These are phyloP conservation scores for Sebastolobus altivelis DNA, from an alignment of 2,797 vertebrate species.

Conservation along the genomic window DNA sequence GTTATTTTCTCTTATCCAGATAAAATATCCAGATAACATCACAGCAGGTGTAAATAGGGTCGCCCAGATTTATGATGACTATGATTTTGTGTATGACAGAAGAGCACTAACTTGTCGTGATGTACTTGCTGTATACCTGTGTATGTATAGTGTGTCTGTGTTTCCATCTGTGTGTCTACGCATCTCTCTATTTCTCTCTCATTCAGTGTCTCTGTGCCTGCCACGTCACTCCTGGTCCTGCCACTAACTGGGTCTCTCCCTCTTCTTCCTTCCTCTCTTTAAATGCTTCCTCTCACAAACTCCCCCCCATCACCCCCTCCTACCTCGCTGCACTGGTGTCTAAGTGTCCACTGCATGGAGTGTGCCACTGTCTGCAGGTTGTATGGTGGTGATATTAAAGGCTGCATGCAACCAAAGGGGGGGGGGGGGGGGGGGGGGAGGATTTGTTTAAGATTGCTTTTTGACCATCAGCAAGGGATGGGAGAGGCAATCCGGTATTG, in stretches of 20 bases:
- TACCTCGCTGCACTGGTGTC: constrained; percentile 65
- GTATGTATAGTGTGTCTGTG: constrained; percentile 34
- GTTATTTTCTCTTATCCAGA: background rate
- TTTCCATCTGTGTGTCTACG: constrained; percentile 58
- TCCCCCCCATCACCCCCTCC: constrained; percentile 33
- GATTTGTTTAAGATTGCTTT: background rate
- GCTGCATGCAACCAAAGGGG: constrained; percentile 64
- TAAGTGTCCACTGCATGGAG: constrained; percentile 77
- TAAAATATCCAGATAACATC: constrained; percentile 20
- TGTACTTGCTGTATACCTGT: constrained; percentile 28
- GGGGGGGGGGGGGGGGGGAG: background rate
- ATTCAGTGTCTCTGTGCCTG: constrained; percentile 74
- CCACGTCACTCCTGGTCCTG: constrained; percentile 74
- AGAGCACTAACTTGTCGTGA: background rate
- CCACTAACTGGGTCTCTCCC: constrained; percentile 79
- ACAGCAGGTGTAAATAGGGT: constrained; percentile 28
- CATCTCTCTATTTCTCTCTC: constrained; percentile 35
- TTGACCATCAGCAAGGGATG: constrained; percentile 13
- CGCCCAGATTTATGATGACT: background rate
- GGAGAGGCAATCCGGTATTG: constrained; percentile 2
- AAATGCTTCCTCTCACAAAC: constrained; percentile 52
- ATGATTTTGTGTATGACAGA: background rate
- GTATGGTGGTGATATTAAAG: constrained; percentile 63
- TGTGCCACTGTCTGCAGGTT: constrained; percentile 78
- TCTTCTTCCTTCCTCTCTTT: constrained; percentile 60